phyloP scores from a whole-genome alignment of 2,797 vertebrate species.

The Hyperoplus lanceolatus region DNA sequence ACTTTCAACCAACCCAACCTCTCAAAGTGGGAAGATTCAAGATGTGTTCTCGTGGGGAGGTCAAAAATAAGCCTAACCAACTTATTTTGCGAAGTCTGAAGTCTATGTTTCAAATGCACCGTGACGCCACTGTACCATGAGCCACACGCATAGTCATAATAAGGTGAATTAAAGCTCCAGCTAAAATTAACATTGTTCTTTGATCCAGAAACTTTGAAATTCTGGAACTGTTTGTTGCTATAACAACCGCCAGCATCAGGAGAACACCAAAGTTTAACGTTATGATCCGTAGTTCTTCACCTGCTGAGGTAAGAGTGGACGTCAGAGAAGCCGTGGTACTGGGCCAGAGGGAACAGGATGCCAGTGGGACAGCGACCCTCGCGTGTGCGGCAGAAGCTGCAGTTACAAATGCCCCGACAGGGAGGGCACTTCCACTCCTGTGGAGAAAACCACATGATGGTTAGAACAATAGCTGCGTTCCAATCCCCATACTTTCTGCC shows the following conservation, averaged over 20 bases:
- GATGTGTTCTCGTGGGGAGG: no score
- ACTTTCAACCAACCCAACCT: no score
- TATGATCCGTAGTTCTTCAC: conserved; percentile 31
- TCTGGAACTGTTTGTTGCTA: not conserved
- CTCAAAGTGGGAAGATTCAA: no score
- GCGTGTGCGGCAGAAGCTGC: conserved; percentile 86
- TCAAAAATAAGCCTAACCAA: no score
- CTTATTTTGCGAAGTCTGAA: no score
- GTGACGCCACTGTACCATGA: no score
- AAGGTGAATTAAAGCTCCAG: no score
- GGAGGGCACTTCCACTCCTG: conserved; percentile 86
- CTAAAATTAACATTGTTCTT: no score
- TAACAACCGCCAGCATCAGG: not conserved
- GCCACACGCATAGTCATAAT: no score
- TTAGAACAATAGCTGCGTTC: not conserved
- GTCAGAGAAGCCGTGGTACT: conserved; percentile 85
- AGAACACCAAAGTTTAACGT: not conserved
- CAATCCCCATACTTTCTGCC: no score
- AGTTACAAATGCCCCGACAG: conserved; percentile 88
- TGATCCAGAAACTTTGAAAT: no score
- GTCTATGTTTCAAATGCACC: no score
- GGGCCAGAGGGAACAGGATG: conserved; percentile 85
- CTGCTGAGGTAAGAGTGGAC: conserved; percentile 87
- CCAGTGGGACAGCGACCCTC: conserved; percentile 86
- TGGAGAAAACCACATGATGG: not conserved